Base-by-base conservation (phyloP, 1,140 invertebrate species). In the Panagrolaimus sp. region DNA sequence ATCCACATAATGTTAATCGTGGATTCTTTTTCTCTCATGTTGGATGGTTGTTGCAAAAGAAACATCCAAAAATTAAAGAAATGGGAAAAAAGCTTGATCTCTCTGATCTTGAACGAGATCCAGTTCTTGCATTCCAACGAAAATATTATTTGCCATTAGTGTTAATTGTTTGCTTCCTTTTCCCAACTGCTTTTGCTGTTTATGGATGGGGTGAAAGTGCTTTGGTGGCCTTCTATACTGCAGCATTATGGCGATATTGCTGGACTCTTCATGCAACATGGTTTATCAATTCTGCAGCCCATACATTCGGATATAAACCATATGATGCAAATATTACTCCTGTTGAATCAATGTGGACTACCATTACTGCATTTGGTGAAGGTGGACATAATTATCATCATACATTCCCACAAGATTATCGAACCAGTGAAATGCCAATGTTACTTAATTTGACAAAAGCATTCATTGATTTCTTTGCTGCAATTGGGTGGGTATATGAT, bases 21-120 rank as follows among this genome's bases (percentile, higher is more conserved):
- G 94, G 94, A 3, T 95, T 97, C 85, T 97, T 98, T 87, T 97
- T 96, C 84, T 88, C 94, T 0, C 94, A 97, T 80, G 88, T 96
- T 66, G 94, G 94, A 6, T 97, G 94, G 94, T 85, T 97, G 47
- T 83, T 96, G 38, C 90, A 90, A 71, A 83, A 88, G 69, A 96
- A 97, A 84, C 94, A 96, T 83, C 91, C 91, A 0, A 89, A 93
- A 65, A 90, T 96, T 12, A 91, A 88, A 73, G 86, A 86, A 66
- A 94, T 94, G 81, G 94, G 94, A 65, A 89, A 91, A 78, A 86
- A 88, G 64, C 87, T 97, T 21, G 92, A 96, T 83, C 74, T 96
- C 32, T 90, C 88, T 43, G 95, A 98, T 84, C 85, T 98, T n/a
- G 87, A 88, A 70, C 86, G 86, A 17, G 94, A 98, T 85, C 90